These are phyloP conservation scores for Poecile montanus DNA, from an alignment of 2,797 vertebrate species.

Conservation along the genomic window DNA sequence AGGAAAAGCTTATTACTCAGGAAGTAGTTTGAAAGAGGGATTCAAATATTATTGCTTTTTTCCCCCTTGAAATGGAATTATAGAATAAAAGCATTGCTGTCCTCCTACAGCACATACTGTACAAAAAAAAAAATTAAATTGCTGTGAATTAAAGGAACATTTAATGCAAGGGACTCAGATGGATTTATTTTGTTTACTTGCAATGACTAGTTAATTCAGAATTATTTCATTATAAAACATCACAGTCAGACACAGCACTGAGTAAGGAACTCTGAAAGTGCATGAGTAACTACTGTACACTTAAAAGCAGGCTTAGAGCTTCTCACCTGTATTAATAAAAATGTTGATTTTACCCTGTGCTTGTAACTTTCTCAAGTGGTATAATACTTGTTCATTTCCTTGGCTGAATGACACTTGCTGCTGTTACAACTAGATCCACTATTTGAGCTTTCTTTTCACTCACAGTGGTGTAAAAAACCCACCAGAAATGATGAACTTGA, in stretches of 20 bases:
- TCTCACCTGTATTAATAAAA: background rate
- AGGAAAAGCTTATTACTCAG: background rate
- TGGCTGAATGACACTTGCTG: background rate
- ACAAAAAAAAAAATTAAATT: background rate
- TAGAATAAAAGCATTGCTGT: background rate
- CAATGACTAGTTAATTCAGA: background rate
- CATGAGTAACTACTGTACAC: background rate
- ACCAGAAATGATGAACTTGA: background rate
- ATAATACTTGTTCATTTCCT: background rate
- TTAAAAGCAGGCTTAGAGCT: background rate
- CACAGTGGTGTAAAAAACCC: rapidly evolving
- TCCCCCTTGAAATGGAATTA: background rate
- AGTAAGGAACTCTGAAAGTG: background rate
- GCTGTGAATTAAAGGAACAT: background rate
- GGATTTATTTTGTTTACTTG: background rate
- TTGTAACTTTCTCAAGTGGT: background rate
- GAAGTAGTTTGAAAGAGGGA: background rate
- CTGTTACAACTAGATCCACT: background rate
- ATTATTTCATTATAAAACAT: background rate
- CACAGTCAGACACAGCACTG: background rate
- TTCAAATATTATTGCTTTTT: background rate
- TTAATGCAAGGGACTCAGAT: background rate
- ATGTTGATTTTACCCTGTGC: background rate
- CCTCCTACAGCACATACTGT: background rate
- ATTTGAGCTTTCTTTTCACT: background rate